These are phyloP conservation scores for Numida meleagris DNA, from an alignment of 2,113 vertebrate species.

Conservation along the genomic window DNA sequence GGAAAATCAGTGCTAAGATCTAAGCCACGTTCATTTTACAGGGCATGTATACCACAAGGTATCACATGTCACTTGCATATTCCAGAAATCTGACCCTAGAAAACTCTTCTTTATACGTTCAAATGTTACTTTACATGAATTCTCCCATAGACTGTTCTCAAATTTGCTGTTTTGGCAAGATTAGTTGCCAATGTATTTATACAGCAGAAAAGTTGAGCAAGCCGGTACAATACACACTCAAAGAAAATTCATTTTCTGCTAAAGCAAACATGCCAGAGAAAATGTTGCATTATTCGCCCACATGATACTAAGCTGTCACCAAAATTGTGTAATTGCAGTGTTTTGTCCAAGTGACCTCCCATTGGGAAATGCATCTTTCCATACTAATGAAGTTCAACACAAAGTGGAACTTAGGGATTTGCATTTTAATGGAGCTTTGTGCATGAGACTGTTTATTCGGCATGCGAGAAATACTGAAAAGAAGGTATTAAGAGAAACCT, in stretches of 20 bases:
- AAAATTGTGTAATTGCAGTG: not conserved
- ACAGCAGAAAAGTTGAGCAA: not conserved
- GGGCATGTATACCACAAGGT: no score
- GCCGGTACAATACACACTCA: not conserved
- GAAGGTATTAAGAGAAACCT: slow-evolving; percentile 63
- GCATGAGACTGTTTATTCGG: slow-evolving; percentile 34
- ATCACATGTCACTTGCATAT: not conserved
- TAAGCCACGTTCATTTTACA: not conserved
- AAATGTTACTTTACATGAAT: not conserved
- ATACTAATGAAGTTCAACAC: slow-evolving; percentile 6
- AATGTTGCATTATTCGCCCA: not conserved
- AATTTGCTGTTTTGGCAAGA: not conserved
- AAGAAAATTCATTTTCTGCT: not conserved
- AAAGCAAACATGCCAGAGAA: not conserved
- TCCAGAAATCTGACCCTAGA: not conserved
- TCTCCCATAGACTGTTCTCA: not conserved
- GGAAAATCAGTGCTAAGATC: not conserved
- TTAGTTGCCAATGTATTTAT: not conserved
- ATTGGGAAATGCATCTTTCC: slow-evolving; percentile 22
- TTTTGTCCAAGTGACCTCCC: not conserved
- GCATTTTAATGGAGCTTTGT: slow-evolving; percentile 43
- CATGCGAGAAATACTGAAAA: not conserved
- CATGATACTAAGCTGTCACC: not conserved
- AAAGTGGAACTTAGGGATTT: slow-evolving; percentile 23
- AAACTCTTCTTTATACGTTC: not conserved